Conservation (phyloP, 2,888 invertebrate species). For the Ochlodes sylvanus region DNA sequence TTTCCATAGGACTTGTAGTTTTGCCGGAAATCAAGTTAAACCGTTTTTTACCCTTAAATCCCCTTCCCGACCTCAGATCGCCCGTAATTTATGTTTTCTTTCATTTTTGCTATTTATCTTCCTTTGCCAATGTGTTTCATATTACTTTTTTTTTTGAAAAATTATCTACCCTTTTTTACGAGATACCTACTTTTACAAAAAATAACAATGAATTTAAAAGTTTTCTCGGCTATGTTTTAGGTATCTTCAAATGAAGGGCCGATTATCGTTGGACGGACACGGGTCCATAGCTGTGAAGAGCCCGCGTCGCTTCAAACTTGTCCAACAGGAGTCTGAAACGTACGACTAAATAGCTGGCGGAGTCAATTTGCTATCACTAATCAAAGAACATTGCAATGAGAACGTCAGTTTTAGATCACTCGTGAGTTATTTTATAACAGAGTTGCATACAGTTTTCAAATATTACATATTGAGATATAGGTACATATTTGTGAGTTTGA, state of each 20-base stretch:
- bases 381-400: constrained; percentile 24
- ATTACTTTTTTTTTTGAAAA: no score
- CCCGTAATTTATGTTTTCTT: no score
- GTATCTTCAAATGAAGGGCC: constrained; percentile 91
- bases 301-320: constrained; percentile 94
- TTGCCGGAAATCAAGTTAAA: no score
- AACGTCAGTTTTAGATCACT: constrained; percentile 17
- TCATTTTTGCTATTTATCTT: no score
- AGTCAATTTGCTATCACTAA: neutral
- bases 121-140: no score
- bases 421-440: constrained; percentile 22
- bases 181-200: no score
- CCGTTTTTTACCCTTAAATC: no score
- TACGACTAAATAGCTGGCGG: constrained; percentile 88
- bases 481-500: neutral
- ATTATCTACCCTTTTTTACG: no score
- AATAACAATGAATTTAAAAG: no score
- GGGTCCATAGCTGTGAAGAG: constrained; percentile 93
- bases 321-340: constrained; percentile 95
- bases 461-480: neutral
- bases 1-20: no score
- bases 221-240: constrained; percentile 48
- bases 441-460: neutral
- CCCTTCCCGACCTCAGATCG: no score
- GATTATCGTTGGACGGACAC: constrained; percentile 89